A percentile compares a stretch with the other conserved stretches of the same genome.
phyloP scores from a whole-genome alignment of 1,140 invertebrate genomes.

The Coboldia fuscipes region DNA sequence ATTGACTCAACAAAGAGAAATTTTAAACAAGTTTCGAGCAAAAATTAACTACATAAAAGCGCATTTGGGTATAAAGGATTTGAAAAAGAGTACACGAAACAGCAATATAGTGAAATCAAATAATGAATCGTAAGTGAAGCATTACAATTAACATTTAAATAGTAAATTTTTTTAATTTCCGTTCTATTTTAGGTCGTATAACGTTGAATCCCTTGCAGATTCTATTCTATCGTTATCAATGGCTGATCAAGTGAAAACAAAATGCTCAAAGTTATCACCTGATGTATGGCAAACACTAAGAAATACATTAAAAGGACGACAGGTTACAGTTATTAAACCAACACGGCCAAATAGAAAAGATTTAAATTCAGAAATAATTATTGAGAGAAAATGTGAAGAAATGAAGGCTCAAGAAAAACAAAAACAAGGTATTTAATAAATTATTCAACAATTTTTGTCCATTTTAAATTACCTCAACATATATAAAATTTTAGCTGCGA shows the following conservation, averaged over 20 bases:
- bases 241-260: slow-evolving; percentile 9
- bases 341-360: slow-evolving; percentile 16
- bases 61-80: slow-evolving; percentile 10
- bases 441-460: too few relatives aligned
- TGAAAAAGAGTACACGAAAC: slow-evolving; percentile 1
- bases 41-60: slow-evolving; percentile 23
- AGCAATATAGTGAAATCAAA: too few relatives aligned
- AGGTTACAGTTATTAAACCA: slow-evolving; percentile 14
- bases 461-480: too few relatives aligned
- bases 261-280: slow-evolving; percentile 9
- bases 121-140: too few relatives aligned
- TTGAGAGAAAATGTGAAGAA: slow-evolving; percentile 5
- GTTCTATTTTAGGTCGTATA: too few relatives aligned
- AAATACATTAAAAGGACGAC: slow-evolving; percentile 7
- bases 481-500: background rate
- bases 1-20: slow-evolving; percentile 35
- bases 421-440: background rate
- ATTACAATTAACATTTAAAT: background rate
- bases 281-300: slow-evolving; percentile 11
- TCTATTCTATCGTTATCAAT: slow-evolving; percentile 17
- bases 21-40: slow-evolving; percentile 26
- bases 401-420: background rate
- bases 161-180: background rate
- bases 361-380: slow-evolving; percentile 17
- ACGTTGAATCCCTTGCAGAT: slow-evolving; percentile 12